Evolutionary conservation across 2,113 vertebrate genomes (phyloP).

Genomic region (Atrichornis clamosus): DNA sequence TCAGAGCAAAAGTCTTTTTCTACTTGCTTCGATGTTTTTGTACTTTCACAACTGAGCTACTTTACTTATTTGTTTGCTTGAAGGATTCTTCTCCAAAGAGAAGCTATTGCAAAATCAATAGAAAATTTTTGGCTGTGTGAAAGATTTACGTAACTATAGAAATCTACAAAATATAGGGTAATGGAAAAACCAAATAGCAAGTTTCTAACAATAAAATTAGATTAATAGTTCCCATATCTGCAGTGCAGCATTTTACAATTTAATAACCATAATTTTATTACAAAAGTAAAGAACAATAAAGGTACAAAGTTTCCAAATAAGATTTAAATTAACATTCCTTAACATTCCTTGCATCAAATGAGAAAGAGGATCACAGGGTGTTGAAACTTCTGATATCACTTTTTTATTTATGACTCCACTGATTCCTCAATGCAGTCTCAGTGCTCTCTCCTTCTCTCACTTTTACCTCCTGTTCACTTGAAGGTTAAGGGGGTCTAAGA

Average conservation of each 20-base stretch:
- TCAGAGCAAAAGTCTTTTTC: not conserved
- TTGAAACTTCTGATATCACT: not conserved
- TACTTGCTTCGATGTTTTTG: not conserved
- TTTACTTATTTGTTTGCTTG: not conserved
- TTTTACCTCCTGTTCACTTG: not conserved
- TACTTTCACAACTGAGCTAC: not conserved
- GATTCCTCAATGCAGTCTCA: not conserved
- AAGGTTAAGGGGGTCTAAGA: not conserved
- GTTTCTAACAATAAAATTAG: not conserved
- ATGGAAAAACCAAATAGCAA: not conserved
- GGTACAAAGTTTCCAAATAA: not conserved
- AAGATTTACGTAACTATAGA: not conserved
- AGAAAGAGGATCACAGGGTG: not conserved
- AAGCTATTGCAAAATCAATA: slow-evolving; percentile 23
- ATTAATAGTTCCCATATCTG: not conserved
- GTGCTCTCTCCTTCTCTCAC: not conserved
- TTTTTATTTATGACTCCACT: not conserved
- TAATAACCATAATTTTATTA: not conserved
- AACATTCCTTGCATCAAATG: not conserved
- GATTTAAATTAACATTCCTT: not conserved
- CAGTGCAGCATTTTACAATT: not conserved
- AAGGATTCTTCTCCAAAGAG: not conserved
- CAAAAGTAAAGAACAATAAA: not conserved
- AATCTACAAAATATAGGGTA: not conserved
- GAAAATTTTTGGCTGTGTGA: not conserved